Base-by-base conservation (phyloP, 2,113 vertebrate species). In the Gymnobelideus leadbeateri region DNA sequence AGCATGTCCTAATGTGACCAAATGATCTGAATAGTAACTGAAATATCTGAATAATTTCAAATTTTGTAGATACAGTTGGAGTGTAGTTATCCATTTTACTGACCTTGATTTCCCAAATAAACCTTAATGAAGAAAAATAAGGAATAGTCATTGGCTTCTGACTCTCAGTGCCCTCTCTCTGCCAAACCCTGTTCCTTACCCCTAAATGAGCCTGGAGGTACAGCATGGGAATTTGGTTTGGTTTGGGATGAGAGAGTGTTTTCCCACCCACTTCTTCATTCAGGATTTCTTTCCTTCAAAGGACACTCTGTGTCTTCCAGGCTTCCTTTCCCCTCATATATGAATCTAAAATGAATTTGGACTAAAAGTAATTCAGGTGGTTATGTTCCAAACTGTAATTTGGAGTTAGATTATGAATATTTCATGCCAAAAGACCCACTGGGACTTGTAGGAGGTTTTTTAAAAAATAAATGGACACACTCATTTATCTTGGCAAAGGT, bases 391-490 rank as follows among this genome's bases (percentile, higher is more conserved):
- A 94, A 94, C 97, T 97, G 93, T 97, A 98, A 98, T 98, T 98
- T 97, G 94, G 92, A 97, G 93, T 94, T 96, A 94, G 94, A 91
- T 96, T 97, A 97, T 97, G 96, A 97, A 98, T 97, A 98, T 97
- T 97, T 97, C 96, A 97, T 95, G 93, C 95, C 97, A 92, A 98
- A 97, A 97, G 96, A 97, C 94, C 95, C 95, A 97, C 95, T 97
- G 97, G 97, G 91, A 96, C 97, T 98, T 97, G 96, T 96, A 97
- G 95, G 94, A 97, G 95, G 96, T 68, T 96, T 97, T 97, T 96
- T 94, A 96, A 98, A 98, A 98, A 97, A 97, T 97, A 98, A 84
- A 97, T 94, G 97, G 97, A 97, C 96, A 68, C 95, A 92, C 94
- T 98, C 97, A 94, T 98, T 98, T 97, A 96, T 94, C 92, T 98